Evolutionary conservation across 2,888 invertebrate genomes (phyloP).

Genomic region (Megalurothrips usitatus): DNA sequence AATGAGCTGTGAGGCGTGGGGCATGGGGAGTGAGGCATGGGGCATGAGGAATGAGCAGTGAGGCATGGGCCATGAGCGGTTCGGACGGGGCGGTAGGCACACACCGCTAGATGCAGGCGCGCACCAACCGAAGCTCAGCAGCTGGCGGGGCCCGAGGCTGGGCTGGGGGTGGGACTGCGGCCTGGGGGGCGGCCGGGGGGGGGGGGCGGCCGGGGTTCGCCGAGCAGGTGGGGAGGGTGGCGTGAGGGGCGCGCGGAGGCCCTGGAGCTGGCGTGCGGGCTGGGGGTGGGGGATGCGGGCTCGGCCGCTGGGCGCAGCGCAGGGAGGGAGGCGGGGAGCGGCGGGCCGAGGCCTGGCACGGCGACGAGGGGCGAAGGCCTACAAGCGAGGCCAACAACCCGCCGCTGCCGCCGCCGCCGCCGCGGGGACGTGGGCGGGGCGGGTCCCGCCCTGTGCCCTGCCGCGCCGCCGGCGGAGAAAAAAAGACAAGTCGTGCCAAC

Average conservation of each 20-base stretch:
- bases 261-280: neutral
- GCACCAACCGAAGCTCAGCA: too few relatives aligned
- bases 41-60: too few relatives aligned
- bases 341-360: neutral
- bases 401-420: neutral
- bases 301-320: neutral
- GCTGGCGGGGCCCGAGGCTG: too few relatives aligned
- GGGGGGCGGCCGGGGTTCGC: neutral
- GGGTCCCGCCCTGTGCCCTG: neutral
- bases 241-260: neutral
- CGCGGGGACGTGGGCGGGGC: neutral
- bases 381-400: conserved; percentile 22
- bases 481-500: too few relatives aligned
- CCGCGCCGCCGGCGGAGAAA: too few relatives aligned
- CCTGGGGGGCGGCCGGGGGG: neutral
- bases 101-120: too few relatives aligned
- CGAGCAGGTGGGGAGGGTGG: neutral
- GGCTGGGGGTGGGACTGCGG: too few relatives aligned
- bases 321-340: neutral
- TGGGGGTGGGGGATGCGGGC: neutral
- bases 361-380: conserved; percentile 19
- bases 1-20: too few relatives aligned
- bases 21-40: too few relatives aligned
- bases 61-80: too few relatives aligned
- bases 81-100: neutral